Evolutionary conservation across 37 sponge, comb jelly and placozoan species (phyloP), one percentile per base, ranked within the genome.

Genomic region (Tethya wilhelma): DNA sequence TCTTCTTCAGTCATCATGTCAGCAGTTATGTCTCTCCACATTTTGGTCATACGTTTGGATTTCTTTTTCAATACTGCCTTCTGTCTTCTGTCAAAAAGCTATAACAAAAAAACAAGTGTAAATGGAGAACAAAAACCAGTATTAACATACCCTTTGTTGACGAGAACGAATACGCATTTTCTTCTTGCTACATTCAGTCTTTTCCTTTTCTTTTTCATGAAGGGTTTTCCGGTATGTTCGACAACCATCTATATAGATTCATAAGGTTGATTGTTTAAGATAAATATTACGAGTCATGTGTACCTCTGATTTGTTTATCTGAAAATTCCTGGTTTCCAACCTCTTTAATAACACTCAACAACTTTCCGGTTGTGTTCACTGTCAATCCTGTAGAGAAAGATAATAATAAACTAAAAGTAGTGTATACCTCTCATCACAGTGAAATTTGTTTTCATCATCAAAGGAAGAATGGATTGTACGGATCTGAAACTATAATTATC

Each of bases 281-380:
- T n/a, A n/a, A n/a, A n/a, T n/a, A n/a, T n/a, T n/a, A n/a, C n/a
- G n/a, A n/a, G n/a, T n/a, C n/a, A n/a, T n/a, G n/a, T n/a, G n/a
- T 49, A 49, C 53, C 53, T 49, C 53, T 49, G 9, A 49, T 49
- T 49, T 49, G 53, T 49, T 49, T 49, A 49, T 49, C 53, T 49
- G 53, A 49, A 49, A 49, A 49, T 19, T 9, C 9, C 14, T 14
- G 14, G 9, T 49, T 49, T 14, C 53, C 53, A 49, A 49, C 14
- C 53, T 49, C 53, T 49, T 49, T 49, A n/a, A n/a, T n/a, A n/a
- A n/a, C n/a, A n/a, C 9, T 49, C 53, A 49, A 49, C 53, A 14
- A 49, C 53, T 19, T 9, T 49, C 53, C 53, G 9, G 53, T 49
- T 49, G 14, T 49, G 53, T 49, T 49, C 53, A 49, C 53, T 49